Conservation (phyloP, 2,797 vertebrate genomes). For the Somateria mollissima region DNA sequence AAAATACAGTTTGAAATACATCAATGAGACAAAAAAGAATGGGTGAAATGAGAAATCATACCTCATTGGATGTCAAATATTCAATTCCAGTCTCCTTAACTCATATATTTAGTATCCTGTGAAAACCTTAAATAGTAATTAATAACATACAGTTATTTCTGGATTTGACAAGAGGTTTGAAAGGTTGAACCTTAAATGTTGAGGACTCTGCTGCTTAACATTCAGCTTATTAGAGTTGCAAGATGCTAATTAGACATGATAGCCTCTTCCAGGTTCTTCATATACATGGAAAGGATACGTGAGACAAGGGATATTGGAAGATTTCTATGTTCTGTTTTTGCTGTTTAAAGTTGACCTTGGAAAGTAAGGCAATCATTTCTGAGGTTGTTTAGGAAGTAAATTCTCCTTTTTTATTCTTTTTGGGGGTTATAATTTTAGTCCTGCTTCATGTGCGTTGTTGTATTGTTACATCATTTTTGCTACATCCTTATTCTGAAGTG, state of each 20-base stretch:
- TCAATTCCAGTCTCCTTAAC: neutral
- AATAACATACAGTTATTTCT: neutral
- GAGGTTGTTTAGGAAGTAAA: neutral
- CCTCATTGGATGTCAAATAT: neutral
- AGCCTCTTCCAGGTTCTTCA: neutral
- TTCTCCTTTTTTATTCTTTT: neutral
- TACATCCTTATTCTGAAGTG: neutral
- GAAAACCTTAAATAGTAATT: neutral
- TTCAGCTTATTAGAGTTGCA: neutral
- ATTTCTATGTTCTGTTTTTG: neutral
- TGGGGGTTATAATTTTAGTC: neutral
- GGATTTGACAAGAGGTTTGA: neutral
- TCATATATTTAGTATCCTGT: neutral
- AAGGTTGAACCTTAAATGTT: neutral
- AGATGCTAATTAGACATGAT: neutral
- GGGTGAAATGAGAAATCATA: neutral
- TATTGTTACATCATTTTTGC: neutral
- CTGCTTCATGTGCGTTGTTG: neutral
- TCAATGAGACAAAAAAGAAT: neutral
- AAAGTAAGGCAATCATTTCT: neutral
- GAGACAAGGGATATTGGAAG: neutral
- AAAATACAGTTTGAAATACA: conserved; percentile 7
- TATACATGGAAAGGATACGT: neutral
- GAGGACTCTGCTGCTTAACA: neutral
- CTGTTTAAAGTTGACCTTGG: neutral